Evolutionary conservation across 2,888 invertebrate genomes (phyloP), one percentile per base, ranked within the genome.

Genomic region (Candidula unifasciata): DNA sequence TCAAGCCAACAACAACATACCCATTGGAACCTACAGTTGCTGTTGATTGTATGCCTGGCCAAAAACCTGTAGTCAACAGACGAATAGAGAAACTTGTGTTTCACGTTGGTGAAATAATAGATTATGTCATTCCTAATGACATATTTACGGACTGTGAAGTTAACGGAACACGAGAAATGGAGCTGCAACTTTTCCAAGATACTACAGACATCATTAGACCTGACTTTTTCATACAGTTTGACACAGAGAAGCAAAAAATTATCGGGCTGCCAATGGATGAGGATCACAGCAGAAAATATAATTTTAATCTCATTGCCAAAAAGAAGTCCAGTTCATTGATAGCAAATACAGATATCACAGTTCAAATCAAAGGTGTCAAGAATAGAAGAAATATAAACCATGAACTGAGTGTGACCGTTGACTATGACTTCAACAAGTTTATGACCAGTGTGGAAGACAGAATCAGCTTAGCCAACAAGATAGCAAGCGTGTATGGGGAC

Each of bases 111-210:
- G 96, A 96, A 90, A 94, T 98, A 89, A 95, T 97, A 64, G 95
- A 97, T 6, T 97, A 95, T 92, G 96, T 95, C 93, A 97, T 98
- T 87, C 97, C 97, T 18, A 95, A 96, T 95, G 97, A 98, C 92
- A 96, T 97, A 2, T 98, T 98, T 95, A 97, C 96, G 93, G 98
- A 98, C 94, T 96, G 96, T 0, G 97, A 97, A 93, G 97, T 97
- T 92, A 96, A 96, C 27, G 95, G 95, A 89, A 73, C 73, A n/a
- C 24, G 73, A 27, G 73, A 44, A 21, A 94, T 98, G 87, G 95
- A 95, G 74, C 95, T 98, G 87, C 95, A 96, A 0, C 95, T 96
- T 76, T 77, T 78, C 60, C 76, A 68, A 30, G 74, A 82, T 30
- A 77, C 57, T 3, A 37, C 82, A 16, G 77, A 54, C 3, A 60